Base-by-base conservation (phyloP, 2,797 vertebrate genomes). In the Premnoplex brunnescens region DNA sequence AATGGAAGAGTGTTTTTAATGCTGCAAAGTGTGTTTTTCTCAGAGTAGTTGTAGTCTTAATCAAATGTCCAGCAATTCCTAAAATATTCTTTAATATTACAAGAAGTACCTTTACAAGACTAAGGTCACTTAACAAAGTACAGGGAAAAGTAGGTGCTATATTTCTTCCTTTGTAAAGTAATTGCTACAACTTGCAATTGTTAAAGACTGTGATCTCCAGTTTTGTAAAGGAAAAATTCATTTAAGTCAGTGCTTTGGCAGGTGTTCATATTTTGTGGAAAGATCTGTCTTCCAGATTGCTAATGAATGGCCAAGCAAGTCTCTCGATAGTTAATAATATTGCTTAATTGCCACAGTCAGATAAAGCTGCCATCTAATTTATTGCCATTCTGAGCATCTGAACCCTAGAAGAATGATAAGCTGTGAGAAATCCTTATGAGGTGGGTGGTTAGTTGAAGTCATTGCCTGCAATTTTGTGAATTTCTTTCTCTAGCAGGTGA, bases 251-350 rank as follows among this genome's bases (percentile, higher is more conserved):
- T 89, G 75, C 68, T 93, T 91, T 96, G 90, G 88, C 88, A 96
- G 81, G 68, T 96, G 79, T 74, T 83, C 93, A 32, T 79, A 66
- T 96, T 98, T 95, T 97, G 90, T 94, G 75, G 88, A 94, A 97
- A 86, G 75, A 86, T 92, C 75, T 88, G 3, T 96, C 93, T 97
- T 92, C 83, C 77, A 67, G 72, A 76, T 96, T 96, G 83, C 93
- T 97, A 96, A 89, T 97, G 89, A 93, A 93, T 95, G 95, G 46
- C 82, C 89, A 92, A 87, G 59, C 59, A 93, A 92, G 91, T 96
- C 92, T 63, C 92, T 89, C 39, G 54, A 71, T 94, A 95, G 89
- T 96, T 98, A 97, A 96, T 97, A 97, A 96, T 97, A 76, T 69
- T 94, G 74, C 73, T 96, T 97, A 97, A 96, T 97, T 97, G 86